Evolutionary conservation across 2,888 invertebrate species (phyloP).

Genomic region (Andrena bucephala): DNA sequence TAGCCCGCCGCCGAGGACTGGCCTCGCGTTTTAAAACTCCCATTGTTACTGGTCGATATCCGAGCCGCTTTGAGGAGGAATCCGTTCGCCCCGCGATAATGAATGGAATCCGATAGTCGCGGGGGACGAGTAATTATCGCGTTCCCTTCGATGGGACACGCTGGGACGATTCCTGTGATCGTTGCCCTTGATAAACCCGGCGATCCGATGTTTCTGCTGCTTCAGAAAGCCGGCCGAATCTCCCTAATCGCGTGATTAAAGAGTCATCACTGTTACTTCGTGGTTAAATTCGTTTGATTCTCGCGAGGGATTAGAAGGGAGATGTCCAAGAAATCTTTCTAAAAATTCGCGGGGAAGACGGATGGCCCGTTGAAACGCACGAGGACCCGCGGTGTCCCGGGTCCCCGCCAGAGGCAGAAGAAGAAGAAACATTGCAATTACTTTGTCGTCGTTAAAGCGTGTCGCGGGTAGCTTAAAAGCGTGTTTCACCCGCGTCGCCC

Average conservation of each 20-base stretch:
- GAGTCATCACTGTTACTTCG: too few species aligned
- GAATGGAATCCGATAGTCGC: conserved; percentile 36
- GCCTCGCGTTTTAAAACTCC: conserved; percentile 54
- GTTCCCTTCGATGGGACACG: conserved; percentile 31
- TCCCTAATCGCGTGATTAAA: not conserved
- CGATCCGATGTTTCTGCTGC: not conserved
- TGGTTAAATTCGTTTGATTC: too few species aligned
- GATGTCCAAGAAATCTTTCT: not conserved
- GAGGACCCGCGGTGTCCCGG: not conserved
- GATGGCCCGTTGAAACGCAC: not conserved
- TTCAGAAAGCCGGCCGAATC: not conserved
- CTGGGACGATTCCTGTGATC: conserved; percentile 1
- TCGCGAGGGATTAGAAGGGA: too few species aligned
- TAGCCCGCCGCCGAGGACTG: conserved; percentile 21
- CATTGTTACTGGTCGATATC: conserved; percentile 48
- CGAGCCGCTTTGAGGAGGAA: conserved; percentile 44
- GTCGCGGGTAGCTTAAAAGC: conserved; percentile 21
- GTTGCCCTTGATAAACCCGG: not conserved
- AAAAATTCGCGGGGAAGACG: not conserved
- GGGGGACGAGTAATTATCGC: conserved; percentile 50
- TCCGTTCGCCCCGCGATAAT: conserved; percentile 53
- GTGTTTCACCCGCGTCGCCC: not conserved
- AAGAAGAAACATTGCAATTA: conserved; percentile 36
- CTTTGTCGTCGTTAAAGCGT: conserved; percentile 37
- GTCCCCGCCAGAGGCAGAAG: not conserved